phyloP scores from a whole-genome alignment of 1,140 invertebrate species.

The Steinernema khuongi region DNA sequence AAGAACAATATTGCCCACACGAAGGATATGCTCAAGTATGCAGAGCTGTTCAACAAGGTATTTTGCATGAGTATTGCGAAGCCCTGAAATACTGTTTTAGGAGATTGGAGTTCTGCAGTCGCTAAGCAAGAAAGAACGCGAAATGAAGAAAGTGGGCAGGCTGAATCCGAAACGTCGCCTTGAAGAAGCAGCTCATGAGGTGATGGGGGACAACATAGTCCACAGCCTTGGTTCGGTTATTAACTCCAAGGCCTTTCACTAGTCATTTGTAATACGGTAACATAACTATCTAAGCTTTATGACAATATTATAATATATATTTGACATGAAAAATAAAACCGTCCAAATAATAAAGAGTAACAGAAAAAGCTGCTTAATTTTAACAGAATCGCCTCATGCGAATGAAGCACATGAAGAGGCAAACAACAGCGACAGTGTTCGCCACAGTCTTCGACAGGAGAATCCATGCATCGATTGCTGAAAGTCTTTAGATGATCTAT shows the following conservation, averaged over 20 bases:
- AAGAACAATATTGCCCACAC: slow-evolving; percentile 17
- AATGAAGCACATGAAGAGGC: neutral
- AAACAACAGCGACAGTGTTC: neutral
- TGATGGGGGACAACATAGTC: neutral
- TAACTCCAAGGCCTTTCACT: slow-evolving; percentile 17
- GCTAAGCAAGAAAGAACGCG: slow-evolving; percentile 14
- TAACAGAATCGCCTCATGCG: neutral
- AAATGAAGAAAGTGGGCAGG: slow-evolving; percentile 21
- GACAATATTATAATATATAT: no score
- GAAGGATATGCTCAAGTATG: slow-evolving; percentile 21
- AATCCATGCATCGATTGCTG: neutral
- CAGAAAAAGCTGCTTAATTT: no score
- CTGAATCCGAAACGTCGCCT: slow-evolving; percentile 27
- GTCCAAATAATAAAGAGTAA: no score
- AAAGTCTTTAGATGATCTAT: neutral
- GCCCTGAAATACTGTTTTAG: neutral
- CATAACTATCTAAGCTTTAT: no score
- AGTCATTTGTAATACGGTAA: no score
- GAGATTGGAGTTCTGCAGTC: slow-evolving; percentile 7
- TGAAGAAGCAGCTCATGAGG: neutral
- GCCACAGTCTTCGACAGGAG: neutral
- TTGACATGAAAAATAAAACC: no score
- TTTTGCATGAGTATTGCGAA: neutral
- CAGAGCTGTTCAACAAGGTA: slow-evolving; percentile 20
- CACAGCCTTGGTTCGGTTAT: slow-evolving; percentile 14